Evolutionary conservation across 2,888 invertebrate genomes (phyloP).

Genomic region (Atherix ibis): DNA sequence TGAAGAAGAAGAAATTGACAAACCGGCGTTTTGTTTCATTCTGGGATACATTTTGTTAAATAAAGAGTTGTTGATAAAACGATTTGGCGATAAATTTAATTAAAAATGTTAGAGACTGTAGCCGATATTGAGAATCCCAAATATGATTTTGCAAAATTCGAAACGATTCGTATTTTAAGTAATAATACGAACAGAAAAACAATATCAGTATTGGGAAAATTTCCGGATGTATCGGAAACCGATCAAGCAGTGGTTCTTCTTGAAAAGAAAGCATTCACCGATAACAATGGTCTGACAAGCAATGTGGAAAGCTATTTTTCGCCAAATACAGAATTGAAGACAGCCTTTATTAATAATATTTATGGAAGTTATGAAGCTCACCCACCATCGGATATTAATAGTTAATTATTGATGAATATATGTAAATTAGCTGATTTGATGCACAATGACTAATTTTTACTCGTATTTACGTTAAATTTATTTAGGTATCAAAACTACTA

Average conservation of each 20-base stretch:
- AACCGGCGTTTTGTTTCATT: no score
- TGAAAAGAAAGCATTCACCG: slow-evolving; percentile 66
- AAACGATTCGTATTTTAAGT: no score
- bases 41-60: no score
- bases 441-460: neutral
- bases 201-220: slow-evolving; percentile 52
- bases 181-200: slow-evolving; percentile 59
- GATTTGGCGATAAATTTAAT: no score
- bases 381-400: slow-evolving; percentile 43
- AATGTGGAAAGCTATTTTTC: slow-evolving; percentile 44
- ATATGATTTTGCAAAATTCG: no score
- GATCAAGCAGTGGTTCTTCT: slow-evolving; percentile 56
- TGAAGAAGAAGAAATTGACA: no score
- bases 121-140: no score
- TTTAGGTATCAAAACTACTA: slow-evolving; percentile 69
- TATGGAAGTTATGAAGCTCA: slow-evolving; percentile 68
- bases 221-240: slow-evolving; percentile 35
- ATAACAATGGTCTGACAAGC: slow-evolving; percentile 21
- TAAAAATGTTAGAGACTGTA: no score
- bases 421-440: slow-evolving; percentile 3
- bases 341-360: slow-evolving; percentile 65
- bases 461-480: slow-evolving; percentile 14
- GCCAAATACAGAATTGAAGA: slow-evolving; percentile 40
- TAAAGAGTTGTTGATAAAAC: no score
- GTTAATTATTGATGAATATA: slow-evolving; percentile 35